phyloP scores from a whole-genome alignment of 2,888 invertebrate genomes.

The Megastigmus dorsalis region DNA sequence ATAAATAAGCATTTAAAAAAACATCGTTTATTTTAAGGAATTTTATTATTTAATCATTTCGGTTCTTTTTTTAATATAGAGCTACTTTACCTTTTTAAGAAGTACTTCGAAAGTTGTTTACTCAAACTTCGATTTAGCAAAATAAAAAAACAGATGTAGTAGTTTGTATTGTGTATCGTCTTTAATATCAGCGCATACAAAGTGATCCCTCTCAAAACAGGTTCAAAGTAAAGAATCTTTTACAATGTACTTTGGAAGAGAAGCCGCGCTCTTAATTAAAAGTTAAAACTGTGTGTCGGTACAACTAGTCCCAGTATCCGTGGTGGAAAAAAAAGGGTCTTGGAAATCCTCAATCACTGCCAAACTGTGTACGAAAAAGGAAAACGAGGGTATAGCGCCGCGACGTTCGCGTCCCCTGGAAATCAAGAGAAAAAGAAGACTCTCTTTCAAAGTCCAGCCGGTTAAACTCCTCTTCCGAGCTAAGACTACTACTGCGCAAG shows the following conservation, averaged over 20 bases:
- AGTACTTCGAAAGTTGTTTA: too few species aligned
- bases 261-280: neutral
- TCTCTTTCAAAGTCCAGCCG: neutral
- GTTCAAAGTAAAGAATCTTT: neutral
- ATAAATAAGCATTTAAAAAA: too few species aligned
- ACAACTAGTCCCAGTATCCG: neutral
- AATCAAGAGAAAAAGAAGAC: neutral
- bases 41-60: too few species aligned
- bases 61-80: too few species aligned
- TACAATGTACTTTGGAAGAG: neutral
- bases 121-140: too few species aligned
- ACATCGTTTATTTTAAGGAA: too few species aligned
- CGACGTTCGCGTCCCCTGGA: neutral
- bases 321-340: neutral
- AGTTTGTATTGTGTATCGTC: too few species aligned
- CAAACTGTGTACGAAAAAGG: neutral
- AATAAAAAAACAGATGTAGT: too few species aligned
- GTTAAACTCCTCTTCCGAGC: neutral
- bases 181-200: too few species aligned
- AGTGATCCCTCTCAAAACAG: too few species aligned
- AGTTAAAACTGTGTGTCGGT: neutral
- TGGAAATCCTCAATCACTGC: neutral
- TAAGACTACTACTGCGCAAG: conserved; percentile 8
- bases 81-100: too few species aligned
- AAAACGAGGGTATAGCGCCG: neutral